Percentiles rank a stretch among this genome's conserved stretches.
Evolutionary conservation across 2,113 vertebrate genomes (phyloP).

Genomic region (Pangasianodon gigas): DNA sequence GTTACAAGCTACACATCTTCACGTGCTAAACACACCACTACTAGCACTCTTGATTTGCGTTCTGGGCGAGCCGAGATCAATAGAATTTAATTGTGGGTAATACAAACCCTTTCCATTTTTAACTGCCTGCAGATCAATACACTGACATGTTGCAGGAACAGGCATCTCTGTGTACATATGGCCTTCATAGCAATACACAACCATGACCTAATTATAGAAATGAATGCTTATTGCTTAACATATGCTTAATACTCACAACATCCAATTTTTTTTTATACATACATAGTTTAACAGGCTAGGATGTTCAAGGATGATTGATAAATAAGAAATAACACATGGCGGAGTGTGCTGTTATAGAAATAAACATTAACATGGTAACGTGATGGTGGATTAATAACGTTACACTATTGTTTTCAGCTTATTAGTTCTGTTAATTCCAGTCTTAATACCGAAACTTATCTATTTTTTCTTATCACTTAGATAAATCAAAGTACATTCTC

Average conservation of each 20-base stretch:
- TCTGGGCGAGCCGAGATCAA: constrained; percentile 55
- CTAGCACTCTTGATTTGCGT: constrained; percentile 55
- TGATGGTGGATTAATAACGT: background rate
- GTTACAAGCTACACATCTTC: constrained; percentile 35
- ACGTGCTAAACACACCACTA: background rate
- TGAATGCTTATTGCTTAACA: background rate
- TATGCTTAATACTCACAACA: background rate
- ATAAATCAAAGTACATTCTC: background rate
- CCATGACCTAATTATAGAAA: constrained; percentile 1
- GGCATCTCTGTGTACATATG: constrained; percentile 22
- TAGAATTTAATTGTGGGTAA: constrained; percentile 68
- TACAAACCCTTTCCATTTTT: constrained; percentile 60
- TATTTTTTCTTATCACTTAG: background rate
- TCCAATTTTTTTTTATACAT: background rate
- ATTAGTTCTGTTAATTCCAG: too few relatives aligned
- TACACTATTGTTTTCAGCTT: too few relatives aligned
- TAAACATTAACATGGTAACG: too few relatives aligned
- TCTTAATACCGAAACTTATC: too few relatives aligned
- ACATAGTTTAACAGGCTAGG: background rate
- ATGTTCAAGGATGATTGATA: background rate
- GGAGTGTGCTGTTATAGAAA: too few relatives aligned
- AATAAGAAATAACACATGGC: background rate
- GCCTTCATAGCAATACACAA: constrained; percentile 12
- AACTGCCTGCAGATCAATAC: constrained; percentile 59
- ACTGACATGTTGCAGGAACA: constrained; percentile 56